Evolutionary conservation across 2,113 vertebrate genomes (phyloP).

Genomic region (Fulica atra): DNA sequence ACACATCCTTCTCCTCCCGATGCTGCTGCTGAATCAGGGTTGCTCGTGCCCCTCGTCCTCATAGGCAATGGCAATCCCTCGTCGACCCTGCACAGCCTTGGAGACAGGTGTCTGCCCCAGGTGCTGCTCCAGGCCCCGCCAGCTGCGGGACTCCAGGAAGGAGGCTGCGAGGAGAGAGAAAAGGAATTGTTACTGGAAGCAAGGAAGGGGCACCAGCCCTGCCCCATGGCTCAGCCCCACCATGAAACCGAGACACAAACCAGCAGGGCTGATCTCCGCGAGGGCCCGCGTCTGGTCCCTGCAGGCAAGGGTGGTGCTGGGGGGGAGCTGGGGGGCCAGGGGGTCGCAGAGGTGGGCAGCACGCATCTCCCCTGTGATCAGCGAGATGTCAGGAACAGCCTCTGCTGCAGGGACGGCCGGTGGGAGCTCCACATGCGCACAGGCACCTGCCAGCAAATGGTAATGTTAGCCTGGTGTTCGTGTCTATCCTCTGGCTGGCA

Average conservation of each 20-base stretch:
- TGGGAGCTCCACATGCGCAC: conserved; percentile 80
- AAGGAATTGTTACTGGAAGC: neutral
- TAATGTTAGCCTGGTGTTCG: fast-evolving
- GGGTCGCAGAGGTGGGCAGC: neutral
- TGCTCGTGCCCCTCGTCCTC: conserved; percentile 83
- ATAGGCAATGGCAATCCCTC: conserved; percentile 94
- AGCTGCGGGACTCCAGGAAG: conserved; percentile 88
- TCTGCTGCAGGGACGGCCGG: conserved; percentile 35
- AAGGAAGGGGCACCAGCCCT: neutral
- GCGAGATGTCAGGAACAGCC: conserved; percentile 80
- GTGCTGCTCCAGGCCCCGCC: conserved; percentile 89
- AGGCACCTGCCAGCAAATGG: conserved; percentile 75
- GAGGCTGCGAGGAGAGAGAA: conserved; percentile 77
- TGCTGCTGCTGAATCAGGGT: neutral
- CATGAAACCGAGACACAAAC: conserved; percentile 42
- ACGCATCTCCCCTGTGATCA: conserved; percentile 89
- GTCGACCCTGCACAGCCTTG: conserved; percentile 86
- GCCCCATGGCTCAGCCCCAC: neutral
- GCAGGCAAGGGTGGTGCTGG: conserved; percentile 72
- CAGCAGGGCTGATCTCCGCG: conserved; percentile 83
- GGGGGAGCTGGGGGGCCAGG: neutral
- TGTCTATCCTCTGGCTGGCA: fast-evolving
- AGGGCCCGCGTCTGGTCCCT: conserved; percentile 78
- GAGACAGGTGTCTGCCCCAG: conserved; percentile 85
- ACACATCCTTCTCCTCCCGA: fast-evolving